Base-by-base conservation (phyloP, 1,140 invertebrate genomes). In the Ectropis grisescens region DNA sequence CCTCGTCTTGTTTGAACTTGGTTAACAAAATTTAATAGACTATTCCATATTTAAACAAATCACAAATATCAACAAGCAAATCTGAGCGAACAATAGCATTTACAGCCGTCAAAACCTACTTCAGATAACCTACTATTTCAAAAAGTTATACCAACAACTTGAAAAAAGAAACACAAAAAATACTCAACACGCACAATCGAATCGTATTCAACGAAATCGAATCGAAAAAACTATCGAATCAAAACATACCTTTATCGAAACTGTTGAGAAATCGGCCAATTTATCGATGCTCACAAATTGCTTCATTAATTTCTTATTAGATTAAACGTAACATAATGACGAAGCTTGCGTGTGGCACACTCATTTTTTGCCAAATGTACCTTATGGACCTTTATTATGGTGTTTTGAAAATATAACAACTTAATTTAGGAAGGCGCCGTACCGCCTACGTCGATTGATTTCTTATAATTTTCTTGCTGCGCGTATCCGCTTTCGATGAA, bases 381-480 rank as follows among this genome's bases (percentile, higher is more conserved):
- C 49, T 72, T 67, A 62, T 62, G 56, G 60, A 30, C 39, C 49
- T 64, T 72, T 49, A 67, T 71, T 67, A 65, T 69, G 53, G 60
- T 60, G 57, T 58, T 65, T 72, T n/a, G n/a, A 66, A 56, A 58
- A 37, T 56, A 60, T 74, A 72, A 74, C 71, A 72, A 76, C 69
- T 72, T 71, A 76, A 79, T 79, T 76, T 71, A 55, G 57, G 65
- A 55, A 67, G 70, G 64, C 68, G 51, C 68, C 52, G 49, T 28
- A 49, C 65, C 67, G 67, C 71, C 70, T 62, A 58, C 58, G 47
- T 68, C 62, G 53, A 67, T 72, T 70, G 62, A 71, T 72, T 79
- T 68, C 57, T 56, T 71, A 59, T 75, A 75, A 79, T 75, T 67
- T 71, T 61, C 61, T 49, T 41, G 28, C 65, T 61, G 58, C 58